Percentiles rank a stretch among this genome's conserved stretches.
Conservation (phyloP, 2,113 vertebrate genomes). For the Amblyopsis rosae region DNA sequence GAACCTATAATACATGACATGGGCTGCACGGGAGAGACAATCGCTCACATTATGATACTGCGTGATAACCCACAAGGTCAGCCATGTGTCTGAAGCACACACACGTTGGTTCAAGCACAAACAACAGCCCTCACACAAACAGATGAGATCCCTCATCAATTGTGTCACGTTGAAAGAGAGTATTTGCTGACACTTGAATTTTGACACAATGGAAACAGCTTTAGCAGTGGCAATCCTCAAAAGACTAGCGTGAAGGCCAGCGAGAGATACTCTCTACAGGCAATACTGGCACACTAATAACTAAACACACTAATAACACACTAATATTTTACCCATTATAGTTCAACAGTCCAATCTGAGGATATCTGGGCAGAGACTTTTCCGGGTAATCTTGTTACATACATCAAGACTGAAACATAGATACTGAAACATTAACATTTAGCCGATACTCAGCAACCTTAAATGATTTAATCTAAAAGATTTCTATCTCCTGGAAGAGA, state of each 20-base stretch:
- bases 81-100: slow-evolving; percentile 14
- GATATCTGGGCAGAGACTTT: too few relatives aligned
- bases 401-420: too few relatives aligned
- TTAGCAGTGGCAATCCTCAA: slow-evolving; percentile 6
- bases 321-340: too few relatives aligned
- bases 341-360: too few relatives aligned
- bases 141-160: not conserved
- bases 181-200: slow-evolving; percentile 44
- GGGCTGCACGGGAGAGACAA: not conserved
- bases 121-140: slow-evolving; percentile 5
- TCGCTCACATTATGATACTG: not conserved
- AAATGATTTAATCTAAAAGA: too few relatives aligned
- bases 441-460: too few relatives aligned
- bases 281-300: not conserved
- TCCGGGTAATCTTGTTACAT: too few relatives aligned
- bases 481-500: too few relatives aligned
- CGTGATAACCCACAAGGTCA: not conserved
- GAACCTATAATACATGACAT: not conserved
- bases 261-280: not conserved
- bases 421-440: too few relatives aligned
- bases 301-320: not conserved
- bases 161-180: not conserved
- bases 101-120: not conserved
- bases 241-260: not conserved
- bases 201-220: slow-evolving; percentile 35